A percentile compares a stretch with the other conserved stretches of the same genome.
Evolutionary conservation across 1,140 invertebrate species (phyloP).

Genomic region (Plectrocnemia conspersa): DNA sequence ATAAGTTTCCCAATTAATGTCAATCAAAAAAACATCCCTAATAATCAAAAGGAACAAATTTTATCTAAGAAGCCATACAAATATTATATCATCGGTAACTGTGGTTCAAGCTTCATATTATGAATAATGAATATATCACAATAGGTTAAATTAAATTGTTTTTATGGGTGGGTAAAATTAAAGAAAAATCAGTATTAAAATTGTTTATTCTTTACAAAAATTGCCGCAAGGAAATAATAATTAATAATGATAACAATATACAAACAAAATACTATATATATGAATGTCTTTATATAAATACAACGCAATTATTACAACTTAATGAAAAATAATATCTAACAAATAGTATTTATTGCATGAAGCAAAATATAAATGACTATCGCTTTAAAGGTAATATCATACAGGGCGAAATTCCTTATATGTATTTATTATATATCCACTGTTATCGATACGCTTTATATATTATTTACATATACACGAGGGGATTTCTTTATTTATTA

Average conservation of each 20-base stretch:
- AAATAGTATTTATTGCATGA: background rate
- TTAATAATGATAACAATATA: slow-evolving; percentile 16
- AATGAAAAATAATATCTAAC: slow-evolving; percentile 1
- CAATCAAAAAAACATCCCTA: too few species aligned
- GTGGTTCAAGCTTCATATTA: too few species aligned
- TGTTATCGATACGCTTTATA: background rate
- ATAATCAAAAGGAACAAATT: too few species aligned
- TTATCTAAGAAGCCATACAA: too few species aligned
- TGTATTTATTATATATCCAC: background rate
- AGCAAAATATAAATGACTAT: slow-evolving; percentile 7
- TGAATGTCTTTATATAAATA: slow-evolving; percentile 9
- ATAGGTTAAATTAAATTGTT: slow-evolving; percentile 3
- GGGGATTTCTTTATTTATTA: too few species aligned
- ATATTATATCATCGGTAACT: too few species aligned
- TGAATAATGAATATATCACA: background rate
- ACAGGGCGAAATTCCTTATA: background rate
- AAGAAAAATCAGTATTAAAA: slow-evolving; percentile 31
- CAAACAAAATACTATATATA: slow-evolving; percentile 8
- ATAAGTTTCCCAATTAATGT: too few species aligned
- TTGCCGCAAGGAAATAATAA: slow-evolving; percentile 24
- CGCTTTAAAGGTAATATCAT: slow-evolving; percentile 6
- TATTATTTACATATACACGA: background rate
- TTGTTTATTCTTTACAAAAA: slow-evolving; percentile 31
- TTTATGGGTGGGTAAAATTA: background rate
- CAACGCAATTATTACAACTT: background rate